Conservation (phyloP, 2,888 invertebrate species). For the Diadegma fenestrale region DNA sequence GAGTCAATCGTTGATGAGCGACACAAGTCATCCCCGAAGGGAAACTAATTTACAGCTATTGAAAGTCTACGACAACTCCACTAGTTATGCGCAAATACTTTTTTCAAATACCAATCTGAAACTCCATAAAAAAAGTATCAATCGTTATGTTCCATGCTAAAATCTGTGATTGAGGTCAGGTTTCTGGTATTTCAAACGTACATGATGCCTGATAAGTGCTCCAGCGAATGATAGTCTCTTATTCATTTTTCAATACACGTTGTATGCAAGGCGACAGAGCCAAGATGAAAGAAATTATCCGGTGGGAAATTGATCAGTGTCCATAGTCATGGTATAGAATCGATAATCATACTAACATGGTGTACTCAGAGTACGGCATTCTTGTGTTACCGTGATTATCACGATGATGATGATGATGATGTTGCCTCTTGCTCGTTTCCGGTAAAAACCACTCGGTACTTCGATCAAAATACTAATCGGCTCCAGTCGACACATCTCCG, state of each 20-base stretch:
- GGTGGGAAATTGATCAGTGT: conserved; percentile 59
- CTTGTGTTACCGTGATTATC: conserved; percentile 24
- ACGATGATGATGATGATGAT: conserved; percentile 43
- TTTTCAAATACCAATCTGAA: background rate
- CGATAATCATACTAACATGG: conserved; percentile 55
- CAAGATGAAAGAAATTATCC: conserved; percentile 54
- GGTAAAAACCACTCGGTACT: conserved; percentile 44
- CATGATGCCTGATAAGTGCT: conserved; percentile 40
- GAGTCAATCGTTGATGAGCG: background rate
- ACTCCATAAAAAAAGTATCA: conserved; percentile 18
- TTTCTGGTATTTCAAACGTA: conserved; percentile 33
- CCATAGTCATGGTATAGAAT: conserved; percentile 62
- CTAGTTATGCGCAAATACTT: background rate
- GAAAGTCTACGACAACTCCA: conserved; percentile 10
- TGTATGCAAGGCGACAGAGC: conserved; percentile 21
- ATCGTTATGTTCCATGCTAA: conserved; percentile 56
- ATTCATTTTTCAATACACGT: conserved; percentile 22
- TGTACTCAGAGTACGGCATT: conserved; percentile 1
- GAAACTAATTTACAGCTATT: background rate
- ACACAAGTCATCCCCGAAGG: background rate
- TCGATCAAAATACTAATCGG: conserved; percentile 58
- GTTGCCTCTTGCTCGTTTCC: conserved; percentile 27
- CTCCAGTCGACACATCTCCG: conserved; percentile 12
- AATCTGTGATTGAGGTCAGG: conserved; percentile 45
- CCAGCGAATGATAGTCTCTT: conserved; percentile 6